phyloP scores from a whole-genome alignment of 2,113 vertebrate genomes.

The Embiotoca jacksoni region DNA sequence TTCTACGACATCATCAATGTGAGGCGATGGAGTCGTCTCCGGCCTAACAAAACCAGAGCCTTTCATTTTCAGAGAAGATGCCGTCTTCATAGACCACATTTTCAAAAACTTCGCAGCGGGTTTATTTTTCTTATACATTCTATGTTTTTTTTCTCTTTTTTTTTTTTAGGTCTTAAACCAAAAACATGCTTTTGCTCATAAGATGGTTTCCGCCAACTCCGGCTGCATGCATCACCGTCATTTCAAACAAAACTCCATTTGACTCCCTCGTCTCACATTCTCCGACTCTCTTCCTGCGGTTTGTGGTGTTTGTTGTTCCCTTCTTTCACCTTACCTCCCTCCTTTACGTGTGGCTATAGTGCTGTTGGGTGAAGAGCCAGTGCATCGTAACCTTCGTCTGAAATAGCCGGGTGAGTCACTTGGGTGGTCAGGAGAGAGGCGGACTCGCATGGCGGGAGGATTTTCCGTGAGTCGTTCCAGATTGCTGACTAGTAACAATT shows the following conservation, averaged over 20 bases:
- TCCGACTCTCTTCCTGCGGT: conserved; percentile 46
- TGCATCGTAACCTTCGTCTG: conserved; percentile 33
- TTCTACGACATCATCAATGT: not conserved
- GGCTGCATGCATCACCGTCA: not conserved
- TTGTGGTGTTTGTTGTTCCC: conserved; percentile 66
- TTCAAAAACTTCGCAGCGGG: not conserved
- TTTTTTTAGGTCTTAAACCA: not conserved
- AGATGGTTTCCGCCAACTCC: not conserved
- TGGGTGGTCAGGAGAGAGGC: conserved; percentile 62
- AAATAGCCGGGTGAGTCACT: conserved; percentile 77
- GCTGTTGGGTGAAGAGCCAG: conserved; percentile 37
- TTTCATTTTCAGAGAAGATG: conserved; percentile 26
- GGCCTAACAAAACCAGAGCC: conserved; percentile 21
- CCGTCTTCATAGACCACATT: not conserved
- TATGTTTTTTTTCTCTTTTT: not conserved
- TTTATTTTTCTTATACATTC: not conserved
- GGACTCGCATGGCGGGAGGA: conserved; percentile 44
- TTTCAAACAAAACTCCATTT: conserved; percentile 7
- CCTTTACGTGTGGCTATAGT: conserved; percentile 43
- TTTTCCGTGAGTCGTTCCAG: conserved; percentile 68
- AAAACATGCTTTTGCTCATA: not conserved
- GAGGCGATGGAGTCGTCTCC: not conserved
- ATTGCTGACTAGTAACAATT: conserved; percentile 54
- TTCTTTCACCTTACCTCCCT: conserved; percentile 54
- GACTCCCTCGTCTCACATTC: conserved; percentile 48